Conservation (phyloP, 2,888 invertebrate species). For the Tholera decimalis region DNA sequence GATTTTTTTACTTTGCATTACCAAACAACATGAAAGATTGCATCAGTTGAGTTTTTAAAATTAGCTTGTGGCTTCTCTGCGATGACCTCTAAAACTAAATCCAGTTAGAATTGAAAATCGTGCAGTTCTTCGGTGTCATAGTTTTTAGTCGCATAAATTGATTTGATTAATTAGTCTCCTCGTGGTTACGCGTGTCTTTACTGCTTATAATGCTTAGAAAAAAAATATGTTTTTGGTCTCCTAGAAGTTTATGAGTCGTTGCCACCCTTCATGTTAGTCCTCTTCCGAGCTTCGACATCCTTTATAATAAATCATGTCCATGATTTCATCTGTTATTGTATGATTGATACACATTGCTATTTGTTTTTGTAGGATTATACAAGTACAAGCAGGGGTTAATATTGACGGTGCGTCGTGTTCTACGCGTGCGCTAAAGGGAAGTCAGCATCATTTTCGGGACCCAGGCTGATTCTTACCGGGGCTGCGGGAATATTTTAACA, state of each 20-base stretch:
- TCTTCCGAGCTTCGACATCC: no score
- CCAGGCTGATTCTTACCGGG: no score
- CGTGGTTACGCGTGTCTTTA: no score
- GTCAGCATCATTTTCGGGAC: no score
- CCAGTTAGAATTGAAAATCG: neutral
- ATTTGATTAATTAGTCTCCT: no score
- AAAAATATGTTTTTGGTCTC: neutral
- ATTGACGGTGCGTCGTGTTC: no score
- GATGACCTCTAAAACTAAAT: neutral
- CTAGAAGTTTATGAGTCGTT: neutral
- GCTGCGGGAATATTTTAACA: no score
- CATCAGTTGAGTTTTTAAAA: neutral
- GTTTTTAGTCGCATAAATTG: no score
- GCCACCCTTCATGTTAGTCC: no score
- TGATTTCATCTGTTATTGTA: neutral
- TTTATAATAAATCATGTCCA: neutral
- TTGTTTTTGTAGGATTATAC: neutral
- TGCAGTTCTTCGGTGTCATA: neutral
- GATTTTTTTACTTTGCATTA: neutral
- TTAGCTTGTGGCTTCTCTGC: neutral
- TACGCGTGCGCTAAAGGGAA: no score
- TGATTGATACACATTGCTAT: neutral
- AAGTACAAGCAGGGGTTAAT: neutral
- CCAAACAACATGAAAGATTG: neutral
- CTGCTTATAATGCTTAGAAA: no score